Base-by-base conservation (phyloP, 2,113 vertebrate species). In the Poeciliopsis retropinna region DNA sequence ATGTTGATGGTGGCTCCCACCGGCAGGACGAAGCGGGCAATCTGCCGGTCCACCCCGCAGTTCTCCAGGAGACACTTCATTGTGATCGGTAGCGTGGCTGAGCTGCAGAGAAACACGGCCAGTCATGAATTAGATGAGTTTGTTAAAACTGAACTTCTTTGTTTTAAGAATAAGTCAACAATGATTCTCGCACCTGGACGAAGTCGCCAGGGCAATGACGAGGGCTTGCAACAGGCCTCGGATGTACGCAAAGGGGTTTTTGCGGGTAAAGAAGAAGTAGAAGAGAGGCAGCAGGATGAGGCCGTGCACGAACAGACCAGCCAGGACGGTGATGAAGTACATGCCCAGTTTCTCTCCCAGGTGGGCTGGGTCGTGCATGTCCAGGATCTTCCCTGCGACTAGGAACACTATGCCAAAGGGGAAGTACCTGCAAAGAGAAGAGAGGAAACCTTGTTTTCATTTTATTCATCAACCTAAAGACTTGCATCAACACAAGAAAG, bases 21-120 rank as follows among this genome's bases (percentile, higher is more conserved):
- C 0, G 96, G 96, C 15, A 97, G 92, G 61, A 97, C 96, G 0
- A 97, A 96, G 0, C 96, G 94, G 0, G 96, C 96, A 15, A 97
- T 95, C 2, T 95, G 95, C 0, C 95, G 77, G 91, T 97, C 95
- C 1, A 97, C 95, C 0, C 94, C 80, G 0, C 96, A 97, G 95
- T 97, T 97, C 83, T 97, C 96, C 89, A 97, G 87, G 62, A 97
- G 95, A 90, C 96, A 96, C 91, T 96, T 97, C 82, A 97, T 96
- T 73, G 96, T 97, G 92, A 97, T 97, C 41, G 96, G 96, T 78
- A 97, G 63, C 0, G 96, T 97, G 62, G 96, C 96, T 3, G 96
- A 97, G 87, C 96, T 97, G 93, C 14, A 76, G 47, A 64, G 54
- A 44, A 61, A 27, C 17, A 70, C n/a, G 12, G n/a, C 2, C 0